These are phyloP conservation scores for Gymnorhina tibicen DNA, from an alignment of 2,113 vertebrate species.

Conservation along the genomic window DNA sequence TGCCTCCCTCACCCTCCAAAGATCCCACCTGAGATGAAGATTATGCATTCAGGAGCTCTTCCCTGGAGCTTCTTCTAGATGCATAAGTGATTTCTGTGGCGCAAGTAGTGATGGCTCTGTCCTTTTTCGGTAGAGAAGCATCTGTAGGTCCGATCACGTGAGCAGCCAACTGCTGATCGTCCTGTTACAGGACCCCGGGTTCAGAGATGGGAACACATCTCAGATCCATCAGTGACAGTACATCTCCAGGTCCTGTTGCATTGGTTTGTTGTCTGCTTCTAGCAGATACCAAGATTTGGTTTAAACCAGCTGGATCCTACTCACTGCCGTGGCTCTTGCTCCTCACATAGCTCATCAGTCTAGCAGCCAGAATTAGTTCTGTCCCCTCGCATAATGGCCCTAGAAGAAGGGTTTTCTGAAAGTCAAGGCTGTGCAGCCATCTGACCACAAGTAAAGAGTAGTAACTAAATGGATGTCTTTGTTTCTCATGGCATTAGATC, in stretches of 20 bases:
- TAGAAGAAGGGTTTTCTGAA: not conserved
- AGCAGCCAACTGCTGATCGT: not conserved
- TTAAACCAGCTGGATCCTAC: not conserved
- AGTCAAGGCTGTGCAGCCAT: not conserved
- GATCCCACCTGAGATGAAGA: not conserved
- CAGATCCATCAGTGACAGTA: not conserved
- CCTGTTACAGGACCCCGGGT: not conserved
- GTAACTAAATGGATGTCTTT: not conserved
- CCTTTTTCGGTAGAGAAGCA: not conserved
- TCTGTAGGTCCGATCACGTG: not conserved
- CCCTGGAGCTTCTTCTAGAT: not conserved
- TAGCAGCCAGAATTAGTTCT: not conserved
- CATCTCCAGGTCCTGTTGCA: not conserved
- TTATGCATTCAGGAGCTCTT: not conserved
- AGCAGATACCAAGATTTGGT: not conserved
- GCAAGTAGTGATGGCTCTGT: not conserved
- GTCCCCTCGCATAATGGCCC: accelerated
- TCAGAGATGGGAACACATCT: not conserved
- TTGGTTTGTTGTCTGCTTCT: not conserved
- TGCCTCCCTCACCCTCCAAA: not conserved
- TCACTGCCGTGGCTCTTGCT: not conserved
- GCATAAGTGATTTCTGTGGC: not conserved
- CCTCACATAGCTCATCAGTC: accelerated
- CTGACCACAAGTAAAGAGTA: not conserved
- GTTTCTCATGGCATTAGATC: not conserved